phyloP scores from a whole-genome alignment of 2,113 vertebrate genomes.

The Odontophorus gujanensis region DNA sequence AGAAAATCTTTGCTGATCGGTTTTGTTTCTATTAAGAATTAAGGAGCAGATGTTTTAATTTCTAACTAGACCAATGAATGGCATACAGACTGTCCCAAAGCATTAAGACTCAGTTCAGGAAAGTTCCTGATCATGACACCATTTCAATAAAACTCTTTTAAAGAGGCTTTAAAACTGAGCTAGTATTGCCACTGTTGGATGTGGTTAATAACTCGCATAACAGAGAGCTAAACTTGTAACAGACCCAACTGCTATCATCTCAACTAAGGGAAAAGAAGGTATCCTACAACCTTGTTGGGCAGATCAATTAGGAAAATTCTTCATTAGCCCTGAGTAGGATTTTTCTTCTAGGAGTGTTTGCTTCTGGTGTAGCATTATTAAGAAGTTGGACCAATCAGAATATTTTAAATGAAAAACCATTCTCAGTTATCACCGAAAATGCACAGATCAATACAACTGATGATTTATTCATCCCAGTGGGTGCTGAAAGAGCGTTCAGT shows the following conservation, averaged over 20 bases:
- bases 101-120: slow-evolving; percentile 12
- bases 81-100: slow-evolving; percentile 8
- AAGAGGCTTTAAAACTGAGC: neutral
- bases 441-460: slow-evolving; percentile 8
- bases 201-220: neutral
- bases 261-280: neutral
- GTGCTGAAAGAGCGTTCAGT: slow-evolving; percentile 21
- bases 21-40: neutral
- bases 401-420: slow-evolving; percentile 28
- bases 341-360: neutral
- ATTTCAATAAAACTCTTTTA: neutral
- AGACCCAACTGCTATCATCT: neutral
- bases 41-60: slow-evolving; percentile 48
- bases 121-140: slow-evolving; percentile 25
- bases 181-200: neutral
- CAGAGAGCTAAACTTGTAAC: neutral
- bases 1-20: slow-evolving; percentile 11
- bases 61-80: slow-evolving; percentile 52
- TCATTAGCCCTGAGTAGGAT: neutral
- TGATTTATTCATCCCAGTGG: slow-evolving; percentile 15
- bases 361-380: neutral
- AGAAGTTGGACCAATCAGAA: neutral
- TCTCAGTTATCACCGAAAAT: neutral
- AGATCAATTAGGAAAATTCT: neutral
- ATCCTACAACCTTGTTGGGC: neutral